Conservation (phyloP, 2,797 vertebrate species). For the Peromyscus eremicus region DNA sequence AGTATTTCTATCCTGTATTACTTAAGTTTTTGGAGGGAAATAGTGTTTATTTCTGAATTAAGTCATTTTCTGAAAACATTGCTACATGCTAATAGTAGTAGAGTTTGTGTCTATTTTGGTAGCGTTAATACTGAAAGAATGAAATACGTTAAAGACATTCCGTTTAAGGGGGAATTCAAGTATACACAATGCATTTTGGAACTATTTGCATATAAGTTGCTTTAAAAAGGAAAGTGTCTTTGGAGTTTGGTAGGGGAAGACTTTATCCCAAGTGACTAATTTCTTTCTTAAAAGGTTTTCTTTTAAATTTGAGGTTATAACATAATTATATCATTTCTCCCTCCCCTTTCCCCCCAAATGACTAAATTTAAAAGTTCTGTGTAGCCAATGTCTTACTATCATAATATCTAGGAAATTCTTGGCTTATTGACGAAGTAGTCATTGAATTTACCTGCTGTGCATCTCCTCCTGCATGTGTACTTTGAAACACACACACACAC, state of each 20-base stretch:
- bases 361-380: slow-evolving; percentile 21
- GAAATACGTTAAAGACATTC: slow-evolving; percentile 41
- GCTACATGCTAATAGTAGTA: background rate
- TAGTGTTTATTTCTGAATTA: background rate
- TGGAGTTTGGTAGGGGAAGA: slow-evolving; percentile 26
- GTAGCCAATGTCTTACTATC: background rate
- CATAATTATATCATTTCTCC: background rate
- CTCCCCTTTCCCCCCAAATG: background rate
- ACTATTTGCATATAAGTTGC: slow-evolving; percentile 10
- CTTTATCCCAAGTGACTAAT: background rate
- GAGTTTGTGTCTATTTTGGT: slow-evolving; percentile 29
- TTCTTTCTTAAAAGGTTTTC: background rate
- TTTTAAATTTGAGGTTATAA: background rate
- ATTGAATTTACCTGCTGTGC: background rate
- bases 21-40: background rate
- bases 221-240: slow-evolving; percentile 43
- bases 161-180: background rate
- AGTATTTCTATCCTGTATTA: background rate
- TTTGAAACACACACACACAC: background rate
- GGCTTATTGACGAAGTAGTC: background rate
- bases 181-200: background rate
- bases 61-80: background rate
- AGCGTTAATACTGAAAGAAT: background rate
- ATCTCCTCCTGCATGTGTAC: background rate
- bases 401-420: background rate